Conservation (phyloP, 2,888 invertebrate species). For the Allygus modestus region DNA sequence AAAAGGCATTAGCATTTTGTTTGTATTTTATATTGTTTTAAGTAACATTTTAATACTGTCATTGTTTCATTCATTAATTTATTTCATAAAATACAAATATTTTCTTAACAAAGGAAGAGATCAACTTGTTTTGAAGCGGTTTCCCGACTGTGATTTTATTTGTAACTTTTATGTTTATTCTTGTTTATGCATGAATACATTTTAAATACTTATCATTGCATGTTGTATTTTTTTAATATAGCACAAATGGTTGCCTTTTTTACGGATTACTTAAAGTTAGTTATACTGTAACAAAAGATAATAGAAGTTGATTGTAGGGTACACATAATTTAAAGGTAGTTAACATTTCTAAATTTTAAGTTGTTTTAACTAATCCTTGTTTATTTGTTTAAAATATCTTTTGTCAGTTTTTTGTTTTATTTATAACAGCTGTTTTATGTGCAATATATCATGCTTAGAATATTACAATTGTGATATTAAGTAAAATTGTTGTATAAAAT, state of each 20-base stretch:
- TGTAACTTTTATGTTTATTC: neutral
- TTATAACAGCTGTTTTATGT: neutral
- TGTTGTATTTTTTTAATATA: neutral
- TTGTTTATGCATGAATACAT: neutral
- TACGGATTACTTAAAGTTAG: neutral
- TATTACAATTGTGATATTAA: neutral
- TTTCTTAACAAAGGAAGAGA: too few species aligned
- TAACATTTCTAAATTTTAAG: neutral
- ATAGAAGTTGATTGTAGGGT: too few species aligned
- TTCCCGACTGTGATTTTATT: neutral
- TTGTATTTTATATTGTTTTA: too few species aligned
- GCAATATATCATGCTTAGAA: neutral
- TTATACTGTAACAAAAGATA: too few species aligned
- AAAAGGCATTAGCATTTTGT: too few species aligned
- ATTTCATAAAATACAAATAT: neutral
- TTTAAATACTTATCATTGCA: neutral
- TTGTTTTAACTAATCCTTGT: neutral
- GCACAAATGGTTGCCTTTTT: neutral
- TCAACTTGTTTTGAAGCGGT: neutral
- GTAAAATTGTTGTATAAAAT: neutral
- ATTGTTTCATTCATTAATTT: neutral
- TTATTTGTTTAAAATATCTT: neutral
- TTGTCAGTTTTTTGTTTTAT: too few species aligned
- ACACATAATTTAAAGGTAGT: too few species aligned
- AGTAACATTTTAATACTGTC: neutral